Conservation (phyloP, 92 coral and sea anemone species). For the Phenganax stokvisi region DNA sequence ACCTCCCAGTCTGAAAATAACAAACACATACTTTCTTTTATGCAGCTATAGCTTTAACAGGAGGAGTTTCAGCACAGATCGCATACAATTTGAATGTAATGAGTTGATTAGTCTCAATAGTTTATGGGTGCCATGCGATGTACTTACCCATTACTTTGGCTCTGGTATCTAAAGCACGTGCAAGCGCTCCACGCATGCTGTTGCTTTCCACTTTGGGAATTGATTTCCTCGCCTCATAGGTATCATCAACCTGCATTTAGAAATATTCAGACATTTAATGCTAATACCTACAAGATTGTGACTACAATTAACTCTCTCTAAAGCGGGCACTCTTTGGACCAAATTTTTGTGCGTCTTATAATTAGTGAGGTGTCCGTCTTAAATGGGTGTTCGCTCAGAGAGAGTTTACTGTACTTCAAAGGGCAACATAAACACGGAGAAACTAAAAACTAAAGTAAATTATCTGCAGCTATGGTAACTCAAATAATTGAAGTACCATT, state of each 20-base stretch:
- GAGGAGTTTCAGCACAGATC: too few species aligned
- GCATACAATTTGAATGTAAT: too few species aligned
- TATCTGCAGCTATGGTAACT: too few species aligned
- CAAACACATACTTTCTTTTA: too few species aligned
- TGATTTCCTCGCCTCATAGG: background rate
- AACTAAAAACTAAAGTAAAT: background rate
- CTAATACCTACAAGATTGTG: background rate
- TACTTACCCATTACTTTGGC: slow-evolving; percentile 82
- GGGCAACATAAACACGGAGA: background rate
- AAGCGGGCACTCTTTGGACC: too few species aligned
- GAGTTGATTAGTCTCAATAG: background rate
- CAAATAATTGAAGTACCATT: too few species aligned
- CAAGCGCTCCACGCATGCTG: slow-evolving; percentile 86
- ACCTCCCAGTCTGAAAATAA: too few species aligned
- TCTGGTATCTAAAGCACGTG: slow-evolving; percentile 77
- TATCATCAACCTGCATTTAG: slow-evolving; percentile 6
- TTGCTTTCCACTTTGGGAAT: slow-evolving; percentile 51
- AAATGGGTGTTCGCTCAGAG: too few species aligned
- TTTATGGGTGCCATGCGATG: background rate
- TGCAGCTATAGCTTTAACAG: too few species aligned
- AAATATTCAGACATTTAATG: too few species aligned
- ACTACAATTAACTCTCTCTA: background rate
- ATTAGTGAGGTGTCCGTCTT: too few species aligned
- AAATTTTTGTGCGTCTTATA: too few species aligned
- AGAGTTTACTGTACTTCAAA: background rate